These are phyloP conservation scores for Hafferia zeledoni DNA, from an alignment of 2,797 vertebrate species.

Conservation along the genomic window DNA sequence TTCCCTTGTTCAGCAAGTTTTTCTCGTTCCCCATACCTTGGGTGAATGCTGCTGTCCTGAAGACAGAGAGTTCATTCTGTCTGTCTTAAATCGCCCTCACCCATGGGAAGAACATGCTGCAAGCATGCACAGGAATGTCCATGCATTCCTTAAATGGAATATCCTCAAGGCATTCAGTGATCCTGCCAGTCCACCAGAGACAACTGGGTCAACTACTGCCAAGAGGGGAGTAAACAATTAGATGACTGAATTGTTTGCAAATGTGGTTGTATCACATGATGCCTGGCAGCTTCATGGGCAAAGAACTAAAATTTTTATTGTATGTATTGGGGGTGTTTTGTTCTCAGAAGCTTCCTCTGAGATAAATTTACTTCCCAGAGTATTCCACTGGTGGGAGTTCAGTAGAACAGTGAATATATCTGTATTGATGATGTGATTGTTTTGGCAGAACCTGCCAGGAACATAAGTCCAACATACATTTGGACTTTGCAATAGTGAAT, in stretches of 20 bases:
- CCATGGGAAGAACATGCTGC: background rate
- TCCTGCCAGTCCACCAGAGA: background rate
- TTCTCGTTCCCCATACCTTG: background rate
- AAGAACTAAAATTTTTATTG: background rate
- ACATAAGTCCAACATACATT: background rate
- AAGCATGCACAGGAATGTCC: background rate
- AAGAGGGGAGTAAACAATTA: background rate
- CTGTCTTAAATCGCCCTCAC: background rate
- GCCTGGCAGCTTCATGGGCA: background rate
- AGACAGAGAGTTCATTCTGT: background rate
- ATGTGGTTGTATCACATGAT: background rate
- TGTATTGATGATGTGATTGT: background rate
- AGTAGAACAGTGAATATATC: background rate
- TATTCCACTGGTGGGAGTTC: background rate
- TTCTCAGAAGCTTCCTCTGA: background rate
- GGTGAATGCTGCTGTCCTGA: background rate
- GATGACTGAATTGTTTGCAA: background rate
- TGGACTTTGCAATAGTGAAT: background rate
- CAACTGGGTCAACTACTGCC: background rate
- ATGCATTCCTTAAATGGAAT: background rate
- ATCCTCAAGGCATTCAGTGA: background rate
- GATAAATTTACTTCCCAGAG: background rate
- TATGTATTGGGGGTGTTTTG: background rate
- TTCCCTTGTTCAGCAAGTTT: slow-evolving; percentile 11
- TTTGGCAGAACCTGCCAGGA: background rate